Evolutionary conservation across 2,888 invertebrate species (phyloP), one percentile per base, ranked within the genome.

Genomic region (Cosmorhoe ocellata): DNA sequence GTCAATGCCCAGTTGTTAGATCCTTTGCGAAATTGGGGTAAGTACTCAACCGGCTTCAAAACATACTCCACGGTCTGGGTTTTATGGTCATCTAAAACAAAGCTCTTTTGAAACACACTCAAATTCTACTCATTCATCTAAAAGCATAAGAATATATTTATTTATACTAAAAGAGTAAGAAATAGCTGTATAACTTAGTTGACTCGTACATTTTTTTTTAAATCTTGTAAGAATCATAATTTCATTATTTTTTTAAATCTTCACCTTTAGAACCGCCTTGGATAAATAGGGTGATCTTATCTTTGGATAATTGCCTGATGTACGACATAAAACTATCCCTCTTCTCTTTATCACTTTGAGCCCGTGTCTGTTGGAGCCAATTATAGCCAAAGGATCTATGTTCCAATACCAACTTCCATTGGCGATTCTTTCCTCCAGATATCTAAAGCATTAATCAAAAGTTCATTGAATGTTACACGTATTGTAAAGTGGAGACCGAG

Each of bases 331-430:
- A 89, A n/a, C 86, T 74, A 56, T 90, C 91, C 50, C 74, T 81
- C 45, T 85, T 90, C 28, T 87, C 84, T 47, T 72, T 88, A 38
- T 90, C 90, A 63, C 69, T 78, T 54, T 86, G 84, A 9, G 76
- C 72, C 52, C 81, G 65, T 11, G 72, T 80, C 63, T 88, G 89
- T 50, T 81, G 79, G 3, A 90, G 93, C 92, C 95, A 96, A 41
- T 93, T 92, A 73, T 95, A 96, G 42, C 93, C 93, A 59, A 91
- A 93, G 1, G 93, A 92, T 61, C 94, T 93, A 70, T 96, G 95
- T 75, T 97, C 97, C 45, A 97, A 82, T 24, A 97, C 82, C 50
- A 97, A 82, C 62, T 95, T 94, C 94, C 96, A 97, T 73, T 97
- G 97, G 58, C 94, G 93, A 28, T 93, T 93, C 59, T 93, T 92